Conservation (phyloP, 2,113 vertebrate genomes). For the Pluvianellus socialis region DNA sequence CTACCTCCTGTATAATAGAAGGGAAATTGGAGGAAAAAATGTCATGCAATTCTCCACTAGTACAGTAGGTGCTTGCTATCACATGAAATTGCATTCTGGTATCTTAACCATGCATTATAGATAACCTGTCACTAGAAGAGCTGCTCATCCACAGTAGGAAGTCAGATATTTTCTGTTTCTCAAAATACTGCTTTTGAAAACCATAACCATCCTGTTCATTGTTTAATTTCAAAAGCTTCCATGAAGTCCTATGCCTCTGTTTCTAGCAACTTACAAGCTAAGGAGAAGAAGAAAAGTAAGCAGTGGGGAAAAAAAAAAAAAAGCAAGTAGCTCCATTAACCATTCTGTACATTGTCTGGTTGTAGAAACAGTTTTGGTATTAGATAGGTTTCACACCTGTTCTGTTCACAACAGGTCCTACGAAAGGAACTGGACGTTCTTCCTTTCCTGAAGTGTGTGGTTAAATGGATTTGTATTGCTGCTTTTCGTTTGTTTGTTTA, state of each 20-base stretch:
- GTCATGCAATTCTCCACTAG: neutral
- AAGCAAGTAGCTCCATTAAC: no score
- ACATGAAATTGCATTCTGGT: neutral
- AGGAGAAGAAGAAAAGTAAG: neutral
- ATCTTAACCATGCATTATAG: neutral
- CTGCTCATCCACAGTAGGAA: neutral
- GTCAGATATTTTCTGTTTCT: neutral
- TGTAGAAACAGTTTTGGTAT: neutral
- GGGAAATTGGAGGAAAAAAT: neutral
- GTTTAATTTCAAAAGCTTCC: neutral
- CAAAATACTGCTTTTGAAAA: neutral
- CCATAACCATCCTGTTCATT: neutral
- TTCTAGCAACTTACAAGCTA: neutral
- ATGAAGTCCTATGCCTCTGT: neutral
- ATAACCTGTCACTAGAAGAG: neutral
- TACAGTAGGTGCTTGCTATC: neutral
- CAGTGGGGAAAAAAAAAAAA: neutral
- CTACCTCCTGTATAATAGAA: neutral
- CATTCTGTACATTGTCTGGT: neutral
- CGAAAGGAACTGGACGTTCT: neutral
- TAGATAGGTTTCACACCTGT: neutral
- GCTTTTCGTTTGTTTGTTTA: neutral
- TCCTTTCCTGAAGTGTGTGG: neutral
- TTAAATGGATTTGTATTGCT: neutral
- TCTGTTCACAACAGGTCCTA: neutral